A percentile compares a stretch with the other conserved stretches of the same genome.
phyloP scores from a whole-genome alignment of 2,888 invertebrate species.

The Trachelus troglodyta region DNA sequence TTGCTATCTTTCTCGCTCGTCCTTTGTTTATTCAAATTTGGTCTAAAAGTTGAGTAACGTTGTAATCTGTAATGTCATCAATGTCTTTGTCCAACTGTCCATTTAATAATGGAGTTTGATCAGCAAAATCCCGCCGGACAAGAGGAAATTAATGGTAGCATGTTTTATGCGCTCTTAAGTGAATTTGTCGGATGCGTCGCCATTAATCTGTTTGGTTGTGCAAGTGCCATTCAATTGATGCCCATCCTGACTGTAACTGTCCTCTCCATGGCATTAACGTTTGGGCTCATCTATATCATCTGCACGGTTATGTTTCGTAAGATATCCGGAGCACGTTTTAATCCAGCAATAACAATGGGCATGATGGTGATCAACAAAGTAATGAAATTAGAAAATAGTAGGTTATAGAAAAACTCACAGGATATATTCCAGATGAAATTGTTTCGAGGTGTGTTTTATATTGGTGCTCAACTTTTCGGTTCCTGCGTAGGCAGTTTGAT shows the following conservation, averaged over 20 bases:
- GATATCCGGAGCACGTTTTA: conserved; percentile 9
- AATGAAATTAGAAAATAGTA: not conserved
- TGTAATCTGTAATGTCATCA: not conserved
- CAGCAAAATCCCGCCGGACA: not conserved
- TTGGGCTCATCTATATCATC: not conserved
- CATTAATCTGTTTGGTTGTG: conserved; percentile 12
- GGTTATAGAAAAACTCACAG: not conserved
- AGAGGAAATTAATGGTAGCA: not conserved
- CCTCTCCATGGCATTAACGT: conserved; percentile 1
- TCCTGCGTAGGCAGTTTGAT: conserved; percentile 1
- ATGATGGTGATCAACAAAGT: conserved; percentile 9
- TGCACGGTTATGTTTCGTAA: not conserved
- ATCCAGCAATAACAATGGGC: conserved; percentile 9
- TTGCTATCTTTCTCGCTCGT: not conserved
- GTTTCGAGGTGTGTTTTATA: not conserved
- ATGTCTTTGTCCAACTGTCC: not conserved
- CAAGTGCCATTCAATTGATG: conserved; percentile 9
- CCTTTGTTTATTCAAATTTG: not conserved
- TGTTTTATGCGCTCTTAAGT: conserved; percentile 1
- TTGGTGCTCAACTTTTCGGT: not conserved
- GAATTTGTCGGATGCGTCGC: conserved; percentile 10
- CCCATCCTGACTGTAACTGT: not conserved
- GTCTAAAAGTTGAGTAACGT: not conserved
- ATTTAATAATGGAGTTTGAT: not conserved
- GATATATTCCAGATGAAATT: not conserved